phyloP scores from a whole-genome alignment of 2,797 vertebrate species.

The Garrulus glandarius region DNA sequence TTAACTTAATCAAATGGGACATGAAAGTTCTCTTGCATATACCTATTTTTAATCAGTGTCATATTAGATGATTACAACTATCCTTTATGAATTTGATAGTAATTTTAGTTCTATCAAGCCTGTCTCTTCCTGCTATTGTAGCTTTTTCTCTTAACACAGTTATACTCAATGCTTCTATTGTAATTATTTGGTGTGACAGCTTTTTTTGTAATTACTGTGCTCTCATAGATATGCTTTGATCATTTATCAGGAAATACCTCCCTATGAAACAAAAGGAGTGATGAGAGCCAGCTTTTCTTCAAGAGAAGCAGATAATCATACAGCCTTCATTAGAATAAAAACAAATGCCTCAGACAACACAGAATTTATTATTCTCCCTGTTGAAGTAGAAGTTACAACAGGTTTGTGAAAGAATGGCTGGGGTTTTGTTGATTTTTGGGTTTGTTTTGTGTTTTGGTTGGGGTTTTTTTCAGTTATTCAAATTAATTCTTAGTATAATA shows the following conservation, averaged over 20 bases:
- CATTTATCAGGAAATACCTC: conserved; percentile 90
- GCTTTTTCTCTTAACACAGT: background rate
- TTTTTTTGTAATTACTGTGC: background rate
- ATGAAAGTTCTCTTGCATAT: background rate
- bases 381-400: conserved; percentile 98
- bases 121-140: background rate
- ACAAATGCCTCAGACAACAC: conserved; percentile 91
- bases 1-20: background rate
- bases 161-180: background rate
- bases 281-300: conserved; percentile 99
- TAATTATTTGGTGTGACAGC: background rate
- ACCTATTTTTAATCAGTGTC: background rate
- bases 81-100: background rate
- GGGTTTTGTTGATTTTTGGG: background rate
- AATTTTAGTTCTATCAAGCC: background rate
- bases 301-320: conserved; percentile 98
- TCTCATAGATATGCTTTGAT: background rate
- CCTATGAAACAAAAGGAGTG: conserved; percentile 97
- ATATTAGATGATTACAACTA: background rate
- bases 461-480: background rate
- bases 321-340: conserved; percentile 97
- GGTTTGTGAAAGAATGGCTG: conserved; percentile 73
- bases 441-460: background rate
- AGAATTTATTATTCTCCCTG: conserved; percentile 95
- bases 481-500: background rate